These are phyloP conservation scores for Anser brachyrhynchus DNA, from an alignment of 2,113 vertebrate species.

Conservation along the genomic window DNA sequence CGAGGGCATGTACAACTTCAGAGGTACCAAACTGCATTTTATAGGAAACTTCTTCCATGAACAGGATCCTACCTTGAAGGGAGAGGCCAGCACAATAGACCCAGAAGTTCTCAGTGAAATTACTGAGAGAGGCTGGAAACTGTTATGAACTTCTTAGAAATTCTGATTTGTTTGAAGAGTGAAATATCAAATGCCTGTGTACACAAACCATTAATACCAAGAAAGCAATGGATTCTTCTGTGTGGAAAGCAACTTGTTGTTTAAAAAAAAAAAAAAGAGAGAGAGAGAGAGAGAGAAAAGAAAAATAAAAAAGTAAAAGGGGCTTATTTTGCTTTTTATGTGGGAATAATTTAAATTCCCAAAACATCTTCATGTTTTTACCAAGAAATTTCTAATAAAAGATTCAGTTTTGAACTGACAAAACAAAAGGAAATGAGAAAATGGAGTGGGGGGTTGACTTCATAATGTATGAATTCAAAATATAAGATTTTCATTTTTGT, in stretches of 20 bases:
- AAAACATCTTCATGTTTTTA: neutral
- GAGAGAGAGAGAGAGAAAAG: no score
- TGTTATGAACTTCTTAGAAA: neutral
- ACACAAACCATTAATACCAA: neutral
- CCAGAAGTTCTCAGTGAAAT: neutral
- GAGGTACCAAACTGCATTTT: neutral
- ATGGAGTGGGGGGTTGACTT: neutral
- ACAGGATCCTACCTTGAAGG: neutral
- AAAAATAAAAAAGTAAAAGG: no score
- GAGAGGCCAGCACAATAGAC: neutral
- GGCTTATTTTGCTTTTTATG: neutral
- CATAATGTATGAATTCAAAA: neutral
- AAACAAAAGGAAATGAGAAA: neutral
- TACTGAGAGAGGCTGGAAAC: neutral
- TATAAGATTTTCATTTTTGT: neutral
- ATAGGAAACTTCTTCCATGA: neutral
- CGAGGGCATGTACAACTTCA: neutral
- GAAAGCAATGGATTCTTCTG: neutral
- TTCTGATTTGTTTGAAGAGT: neutral
- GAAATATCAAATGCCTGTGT: neutral
- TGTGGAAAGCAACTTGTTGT: neutral
- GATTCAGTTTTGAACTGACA: neutral
- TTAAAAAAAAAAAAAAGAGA: neutral
- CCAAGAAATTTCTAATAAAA: neutral
- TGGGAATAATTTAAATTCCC: neutral